Conservation (phyloP, 2,113 vertebrate species). For the Sorex araneus region DNA sequence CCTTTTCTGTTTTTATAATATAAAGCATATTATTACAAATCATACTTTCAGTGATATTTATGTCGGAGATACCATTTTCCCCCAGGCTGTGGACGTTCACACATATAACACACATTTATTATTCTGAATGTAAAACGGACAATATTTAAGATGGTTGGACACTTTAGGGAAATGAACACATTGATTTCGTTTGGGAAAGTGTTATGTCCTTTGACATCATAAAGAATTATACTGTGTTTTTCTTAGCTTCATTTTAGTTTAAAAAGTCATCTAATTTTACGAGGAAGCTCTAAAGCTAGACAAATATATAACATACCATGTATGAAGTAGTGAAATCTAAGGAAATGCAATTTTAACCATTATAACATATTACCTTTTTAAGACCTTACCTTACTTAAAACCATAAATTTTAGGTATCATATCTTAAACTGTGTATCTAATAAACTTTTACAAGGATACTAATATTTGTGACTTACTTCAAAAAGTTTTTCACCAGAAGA, state of each 20-base stretch:
- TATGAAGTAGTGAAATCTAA: slow-evolving; percentile 32
- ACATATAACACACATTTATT: not conserved
- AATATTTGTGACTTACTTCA: not conserved
- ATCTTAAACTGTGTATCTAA: not conserved
- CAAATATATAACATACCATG: not conserved
- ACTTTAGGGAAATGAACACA: not conserved
- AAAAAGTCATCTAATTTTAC: slow-evolving; percentile 42
- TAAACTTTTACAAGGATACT: not conserved
- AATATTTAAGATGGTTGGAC: not conserved
- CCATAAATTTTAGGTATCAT: not conserved
- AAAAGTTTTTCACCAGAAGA: slow-evolving; percentile 35
- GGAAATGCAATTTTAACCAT: slow-evolving; percentile 31
- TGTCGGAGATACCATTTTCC: not conserved
- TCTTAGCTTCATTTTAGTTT: slow-evolving; percentile 26
- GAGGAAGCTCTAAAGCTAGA: not conserved
- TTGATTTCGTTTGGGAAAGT: not conserved
- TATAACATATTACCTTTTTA: not conserved
- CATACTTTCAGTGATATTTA: slow-evolving; percentile 31
- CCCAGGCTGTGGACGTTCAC: not conserved
- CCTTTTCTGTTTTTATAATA: not conserved
- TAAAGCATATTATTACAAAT: not conserved
- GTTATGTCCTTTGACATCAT: not conserved
- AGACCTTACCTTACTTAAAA: not conserved
- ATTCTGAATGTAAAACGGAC: not conserved
- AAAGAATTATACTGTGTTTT: not conserved